Evolutionary conservation across 2,113 vertebrate species (phyloP).

Genomic region (Engystomops pustulosus): DNA sequence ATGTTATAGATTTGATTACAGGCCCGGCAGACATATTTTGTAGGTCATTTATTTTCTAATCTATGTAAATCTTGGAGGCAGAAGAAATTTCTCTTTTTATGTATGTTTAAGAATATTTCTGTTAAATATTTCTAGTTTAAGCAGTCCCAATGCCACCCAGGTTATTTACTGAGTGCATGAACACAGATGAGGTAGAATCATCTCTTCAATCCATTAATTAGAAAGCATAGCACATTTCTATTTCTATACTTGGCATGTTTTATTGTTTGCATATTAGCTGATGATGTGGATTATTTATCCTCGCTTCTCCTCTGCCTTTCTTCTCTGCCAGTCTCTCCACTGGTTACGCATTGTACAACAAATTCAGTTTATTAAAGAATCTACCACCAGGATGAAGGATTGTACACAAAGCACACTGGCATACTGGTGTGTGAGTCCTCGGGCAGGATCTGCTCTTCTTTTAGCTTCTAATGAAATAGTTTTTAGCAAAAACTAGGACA

Average conservation of each 20-base stretch:
- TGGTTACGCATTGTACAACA: no score
- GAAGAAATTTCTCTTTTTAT: slow-evolving; percentile 61
- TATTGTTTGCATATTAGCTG: neutral
- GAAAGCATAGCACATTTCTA: slow-evolving; percentile 42
- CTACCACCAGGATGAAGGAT: no score
- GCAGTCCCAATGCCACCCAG: slow-evolving; percentile 38
- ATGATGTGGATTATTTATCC: neutral
- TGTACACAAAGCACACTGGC: no score
- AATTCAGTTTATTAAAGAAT: no score
- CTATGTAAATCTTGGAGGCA: slow-evolving; percentile 62
- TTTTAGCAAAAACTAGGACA: no score
- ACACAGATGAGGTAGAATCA: slow-evolving; percentile 52
- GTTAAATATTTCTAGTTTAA: slow-evolving; percentile 55
- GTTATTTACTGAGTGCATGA: slow-evolving; percentile 44
- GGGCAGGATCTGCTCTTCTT: no score
- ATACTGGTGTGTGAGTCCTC: no score
- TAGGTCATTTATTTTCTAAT: slow-evolving; percentile 71
- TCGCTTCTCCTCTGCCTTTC: no score
- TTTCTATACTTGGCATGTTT: neutral
- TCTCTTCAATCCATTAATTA: slow-evolving; percentile 46
- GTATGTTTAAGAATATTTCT: slow-evolving; percentile 66
- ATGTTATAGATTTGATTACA: slow-evolving; percentile 74
- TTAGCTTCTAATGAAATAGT: no score
- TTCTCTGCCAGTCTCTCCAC: no score
- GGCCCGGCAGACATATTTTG: slow-evolving; percentile 62